Evolutionary conservation across 2,797 vertebrate genomes (phyloP).

Genomic region (Dermochelys coriacea): DNA sequence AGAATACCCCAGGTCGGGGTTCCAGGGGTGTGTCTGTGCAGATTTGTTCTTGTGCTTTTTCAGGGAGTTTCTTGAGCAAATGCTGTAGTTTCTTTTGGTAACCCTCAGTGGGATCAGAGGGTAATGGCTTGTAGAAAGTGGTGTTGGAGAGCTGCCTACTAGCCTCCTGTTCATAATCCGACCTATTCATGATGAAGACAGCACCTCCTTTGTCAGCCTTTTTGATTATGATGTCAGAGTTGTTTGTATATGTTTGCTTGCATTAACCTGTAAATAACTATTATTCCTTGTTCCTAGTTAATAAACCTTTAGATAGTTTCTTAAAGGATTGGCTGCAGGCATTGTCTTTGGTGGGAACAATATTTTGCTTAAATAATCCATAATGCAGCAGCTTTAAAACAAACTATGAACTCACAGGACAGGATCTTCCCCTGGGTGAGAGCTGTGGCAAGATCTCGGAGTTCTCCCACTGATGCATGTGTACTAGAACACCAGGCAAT

Average conservation of each 20-base stretch:
- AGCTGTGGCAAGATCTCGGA: neutral
- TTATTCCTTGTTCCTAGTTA: neutral
- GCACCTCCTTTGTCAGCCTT: no score
- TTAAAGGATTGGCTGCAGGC: neutral
- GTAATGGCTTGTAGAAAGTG: no score
- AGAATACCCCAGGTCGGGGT: no score
- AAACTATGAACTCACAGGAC: neutral
- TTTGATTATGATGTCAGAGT: no score
- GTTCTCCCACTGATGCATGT: neutral
- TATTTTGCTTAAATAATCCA: neutral
- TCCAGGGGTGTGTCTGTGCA: no score
- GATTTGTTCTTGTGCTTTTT: no score
- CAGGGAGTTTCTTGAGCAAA: no score
- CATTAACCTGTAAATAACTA: neutral
- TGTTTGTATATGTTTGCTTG: neutral
- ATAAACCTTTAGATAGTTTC: neutral
- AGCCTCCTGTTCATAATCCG: no score
- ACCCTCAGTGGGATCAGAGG: no score
- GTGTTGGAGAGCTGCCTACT: no score
- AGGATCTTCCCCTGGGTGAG: neutral
- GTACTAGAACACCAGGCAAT: neutral
- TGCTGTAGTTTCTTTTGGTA: no score
- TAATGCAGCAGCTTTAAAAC: conserved; percentile 6
- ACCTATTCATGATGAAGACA: no score
- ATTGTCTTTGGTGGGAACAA: neutral